phyloP scores from a whole-genome alignment of 1,140 invertebrate genomes.

The Manduca sexta region DNA sequence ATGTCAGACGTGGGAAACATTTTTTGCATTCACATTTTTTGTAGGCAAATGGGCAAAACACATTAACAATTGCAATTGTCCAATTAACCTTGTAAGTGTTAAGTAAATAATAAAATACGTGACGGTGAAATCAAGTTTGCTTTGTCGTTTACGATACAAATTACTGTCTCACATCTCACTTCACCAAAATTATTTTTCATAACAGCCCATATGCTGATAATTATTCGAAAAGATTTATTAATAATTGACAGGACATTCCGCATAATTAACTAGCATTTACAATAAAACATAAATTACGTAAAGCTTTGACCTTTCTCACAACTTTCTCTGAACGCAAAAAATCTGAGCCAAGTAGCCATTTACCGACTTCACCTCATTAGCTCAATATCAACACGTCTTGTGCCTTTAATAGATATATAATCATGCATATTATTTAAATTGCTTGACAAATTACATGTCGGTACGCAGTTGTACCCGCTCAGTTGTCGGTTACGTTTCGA shows the following conservation, averaged over 20 bases:
- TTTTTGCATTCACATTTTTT: slow-evolving; percentile 12
- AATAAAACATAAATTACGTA: neutral
- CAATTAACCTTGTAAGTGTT: too few species aligned
- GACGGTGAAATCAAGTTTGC: neutral
- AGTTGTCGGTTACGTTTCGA: slow-evolving; percentile 54
- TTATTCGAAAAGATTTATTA: too few species aligned
- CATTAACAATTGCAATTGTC: neutral
- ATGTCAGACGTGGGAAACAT: slow-evolving; percentile 34
- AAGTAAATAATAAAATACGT: neutral
- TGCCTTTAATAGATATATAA: slow-evolving; percentile 66
- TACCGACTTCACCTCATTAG: slow-evolving; percentile 41
- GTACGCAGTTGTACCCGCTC: slow-evolving; percentile 48
- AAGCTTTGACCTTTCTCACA: slow-evolving; percentile 13
- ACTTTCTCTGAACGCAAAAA: slow-evolving; percentile 27
- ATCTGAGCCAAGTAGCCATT: slow-evolving; percentile 23
- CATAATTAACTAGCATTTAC: too few species aligned
- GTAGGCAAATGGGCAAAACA: neutral
- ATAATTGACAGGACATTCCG: too few species aligned
- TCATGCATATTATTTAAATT: slow-evolving; percentile 69
- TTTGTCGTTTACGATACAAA: neutral
- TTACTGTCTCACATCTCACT: too few species aligned
- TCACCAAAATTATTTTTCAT: too few species aligned
- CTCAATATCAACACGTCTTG: slow-evolving; percentile 59
- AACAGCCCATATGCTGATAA: too few species aligned
- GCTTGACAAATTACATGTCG: slow-evolving; percentile 63